Conservation (phyloP, 2,797 vertebrate genomes). For the Tolypeutes matacus region DNA sequence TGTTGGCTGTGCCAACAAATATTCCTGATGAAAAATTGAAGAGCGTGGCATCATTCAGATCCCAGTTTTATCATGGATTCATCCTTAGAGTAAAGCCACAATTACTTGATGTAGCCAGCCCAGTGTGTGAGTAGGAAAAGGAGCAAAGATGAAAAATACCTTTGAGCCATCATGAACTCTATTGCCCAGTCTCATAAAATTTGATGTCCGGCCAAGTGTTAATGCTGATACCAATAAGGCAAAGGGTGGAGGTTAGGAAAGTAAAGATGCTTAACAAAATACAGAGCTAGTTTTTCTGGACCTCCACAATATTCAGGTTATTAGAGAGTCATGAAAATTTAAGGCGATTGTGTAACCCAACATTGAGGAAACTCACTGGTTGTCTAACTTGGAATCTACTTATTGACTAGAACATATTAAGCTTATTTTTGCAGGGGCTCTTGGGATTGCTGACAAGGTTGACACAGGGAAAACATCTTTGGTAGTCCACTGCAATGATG, state of each 20-base stretch:
- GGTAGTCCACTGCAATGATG: constrained; percentile 97
- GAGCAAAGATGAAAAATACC: too few relatives aligned
- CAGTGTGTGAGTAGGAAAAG: too few relatives aligned
- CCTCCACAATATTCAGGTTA: constrained; percentile 99
- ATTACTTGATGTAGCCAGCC: too few relatives aligned
- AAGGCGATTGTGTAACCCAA: constrained; percentile 98
- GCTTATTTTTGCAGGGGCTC: too few relatives aligned
- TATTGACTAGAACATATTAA: too few relatives aligned
- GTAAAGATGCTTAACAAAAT: constrained; percentile 99
- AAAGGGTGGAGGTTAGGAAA: constrained; percentile 98
- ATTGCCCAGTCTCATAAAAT: constrained; percentile 97
- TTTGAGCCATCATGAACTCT: constrained; percentile 88
- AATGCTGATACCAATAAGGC: constrained; percentile 96
- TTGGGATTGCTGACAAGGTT: constrained; percentile 91
- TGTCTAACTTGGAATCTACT: constrained; percentile 88
- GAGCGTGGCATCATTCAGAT: constrained; percentile 89
- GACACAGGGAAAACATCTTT: constrained; percentile 98
- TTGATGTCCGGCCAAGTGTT: constrained; percentile 94
- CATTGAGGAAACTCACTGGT: constrained; percentile 97
- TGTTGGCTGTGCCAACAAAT: constrained; percentile 93
- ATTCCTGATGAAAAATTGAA: constrained; percentile 90
- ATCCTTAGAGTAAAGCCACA: constrained; percentile 95
- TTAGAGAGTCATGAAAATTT: constrained; percentile 97
- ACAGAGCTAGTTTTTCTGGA: constrained; percentile 97
- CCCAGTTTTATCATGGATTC: constrained; percentile 96